Evolutionary conservation across 2,113 vertebrate species (phyloP).

Genomic region (Neolamprologus brichardi): DNA sequence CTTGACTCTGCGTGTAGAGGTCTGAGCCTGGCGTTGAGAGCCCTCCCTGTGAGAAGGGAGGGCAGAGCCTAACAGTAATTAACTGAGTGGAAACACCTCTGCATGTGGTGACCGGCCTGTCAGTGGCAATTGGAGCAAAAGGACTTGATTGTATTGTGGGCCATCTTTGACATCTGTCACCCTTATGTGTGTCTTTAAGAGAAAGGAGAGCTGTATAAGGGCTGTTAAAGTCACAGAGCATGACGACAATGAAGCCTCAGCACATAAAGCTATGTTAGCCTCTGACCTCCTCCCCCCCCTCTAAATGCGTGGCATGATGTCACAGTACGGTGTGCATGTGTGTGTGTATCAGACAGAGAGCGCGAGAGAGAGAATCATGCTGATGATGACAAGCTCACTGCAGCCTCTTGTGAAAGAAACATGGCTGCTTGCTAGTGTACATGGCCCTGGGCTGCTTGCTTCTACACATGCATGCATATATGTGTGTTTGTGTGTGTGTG

Average conservation of each 20-base stretch:
- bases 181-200: neutral
- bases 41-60: neutral
- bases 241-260: conserved; percentile 28
- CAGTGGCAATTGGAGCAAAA: neutral
- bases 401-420: conserved; percentile 57
- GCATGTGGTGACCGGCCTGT: neutral
- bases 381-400: conserved; percentile 43
- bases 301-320: conserved; percentile 55
- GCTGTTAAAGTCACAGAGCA: conserved; percentile 17
- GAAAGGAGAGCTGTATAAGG: conserved; percentile 11
- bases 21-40: neutral
- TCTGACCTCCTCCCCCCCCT: neutral
- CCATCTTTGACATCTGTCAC: neutral
- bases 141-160: neutral
- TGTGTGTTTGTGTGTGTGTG: neutral
- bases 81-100: conserved; percentile 13
- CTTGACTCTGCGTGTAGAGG: neutral
- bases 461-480: conserved; percentile 29
- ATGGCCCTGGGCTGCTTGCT: conserved; percentile 56
- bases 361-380: conserved; percentile 10
- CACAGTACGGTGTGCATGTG: conserved; percentile 7
- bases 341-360: neutral
- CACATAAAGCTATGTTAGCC: conserved; percentile 41
- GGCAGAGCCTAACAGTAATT: conserved; percentile 2
- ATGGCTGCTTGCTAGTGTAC: conserved; percentile 64